phyloP scores from a whole-genome alignment of 2,888 invertebrate genomes.

The Diploptera punctata region DNA sequence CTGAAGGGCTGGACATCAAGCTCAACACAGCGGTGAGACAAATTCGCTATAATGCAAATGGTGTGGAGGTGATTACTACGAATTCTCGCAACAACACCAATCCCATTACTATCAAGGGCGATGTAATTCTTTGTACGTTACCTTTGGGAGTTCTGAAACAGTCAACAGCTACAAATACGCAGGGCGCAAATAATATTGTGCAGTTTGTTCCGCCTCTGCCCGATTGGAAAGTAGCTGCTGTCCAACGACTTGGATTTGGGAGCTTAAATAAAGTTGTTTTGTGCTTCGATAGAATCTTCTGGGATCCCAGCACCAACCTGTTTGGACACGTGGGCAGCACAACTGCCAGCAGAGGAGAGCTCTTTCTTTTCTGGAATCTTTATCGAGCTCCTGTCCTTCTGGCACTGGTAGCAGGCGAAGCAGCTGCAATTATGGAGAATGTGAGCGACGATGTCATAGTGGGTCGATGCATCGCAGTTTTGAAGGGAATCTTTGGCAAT shows the following conservation, averaged over 20 bases:
- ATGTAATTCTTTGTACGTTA: slow-evolving; percentile 96
- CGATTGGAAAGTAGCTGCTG: slow-evolving; percentile 94
- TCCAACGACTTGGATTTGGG: slow-evolving; percentile 94
- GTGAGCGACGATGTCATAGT: slow-evolving; percentile 97
- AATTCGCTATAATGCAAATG: slow-evolving; percentile 78
- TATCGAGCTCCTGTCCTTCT: slow-evolving; percentile 92
- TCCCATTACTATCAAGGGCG: slow-evolving; percentile 69
- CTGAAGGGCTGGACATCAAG: slow-evolving; percentile 95
- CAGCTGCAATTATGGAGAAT: slow-evolving; percentile 95
- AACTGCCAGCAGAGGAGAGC: slow-evolving; percentile 92
- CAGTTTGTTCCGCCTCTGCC: slow-evolving; percentile 95
- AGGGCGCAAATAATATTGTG: slow-evolving; percentile 70
- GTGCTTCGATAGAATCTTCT: slow-evolving; percentile 96
- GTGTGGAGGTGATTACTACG: slow-evolving; percentile 81
- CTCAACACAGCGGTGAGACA: slow-evolving; percentile 90
- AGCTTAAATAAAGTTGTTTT: slow-evolving; percentile 94
- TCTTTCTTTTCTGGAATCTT: slow-evolving; percentile 97
- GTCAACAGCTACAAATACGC: slow-evolving; percentile 70
- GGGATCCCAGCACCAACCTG: slow-evolving; percentile 95
- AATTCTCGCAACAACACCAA: slow-evolving; percentile 75
- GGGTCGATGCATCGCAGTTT: slow-evolving; percentile 91
- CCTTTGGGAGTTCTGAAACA: slow-evolving; percentile 94
- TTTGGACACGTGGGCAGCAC: slow-evolving; percentile 98
- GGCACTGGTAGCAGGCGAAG: slow-evolving; percentile 95
- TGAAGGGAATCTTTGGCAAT: slow-evolving; percentile 94